These are phyloP conservation scores for Spisula subtruncata DNA, from an alignment of 2,888 invertebrate genomes.

Conservation along the genomic window DNA sequence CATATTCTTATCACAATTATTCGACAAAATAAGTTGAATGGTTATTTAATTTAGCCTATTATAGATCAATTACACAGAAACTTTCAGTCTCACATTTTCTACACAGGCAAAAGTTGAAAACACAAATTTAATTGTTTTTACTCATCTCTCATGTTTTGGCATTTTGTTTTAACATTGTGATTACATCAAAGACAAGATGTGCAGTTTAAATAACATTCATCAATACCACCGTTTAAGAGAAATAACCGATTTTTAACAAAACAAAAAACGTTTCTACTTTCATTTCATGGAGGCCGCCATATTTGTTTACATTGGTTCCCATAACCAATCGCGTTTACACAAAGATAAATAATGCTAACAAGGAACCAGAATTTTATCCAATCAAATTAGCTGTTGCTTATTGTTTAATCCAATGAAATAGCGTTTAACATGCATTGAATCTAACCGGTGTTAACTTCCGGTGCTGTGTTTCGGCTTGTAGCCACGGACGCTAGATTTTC, in stretches of 20 bases:
- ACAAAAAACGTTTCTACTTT: too few relatives aligned
- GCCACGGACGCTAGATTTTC: slow-evolving; percentile 60
- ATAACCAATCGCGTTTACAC: neutral
- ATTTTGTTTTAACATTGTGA: neutral
- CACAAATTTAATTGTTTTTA: too few relatives aligned
- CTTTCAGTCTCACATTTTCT: too few relatives aligned
- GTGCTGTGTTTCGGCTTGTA: slow-evolving; percentile 64
- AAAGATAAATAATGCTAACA: neutral
- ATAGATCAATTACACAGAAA: too few relatives aligned
- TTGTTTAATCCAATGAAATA: neutral
- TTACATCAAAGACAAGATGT: neutral
- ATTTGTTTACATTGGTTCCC: slow-evolving; percentile 1
- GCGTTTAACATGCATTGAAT: neutral
- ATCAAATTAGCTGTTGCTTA: slow-evolving; percentile 12
- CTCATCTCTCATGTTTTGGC: neutral
- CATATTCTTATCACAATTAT: too few relatives aligned
- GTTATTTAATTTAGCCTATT: too few relatives aligned
- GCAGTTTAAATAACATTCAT: neutral
- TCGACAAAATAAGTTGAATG: too few relatives aligned
- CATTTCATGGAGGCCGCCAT: neutral
- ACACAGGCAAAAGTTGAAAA: too few relatives aligned
- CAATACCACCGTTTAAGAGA: too few relatives aligned
- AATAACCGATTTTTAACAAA: too few relatives aligned
- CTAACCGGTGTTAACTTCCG: slow-evolving; percentile 53
- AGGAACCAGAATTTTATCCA: slow-evolving; percentile 5